phyloP scores from a whole-genome alignment of 2,888 invertebrate species.

The Platycheirus rosarum region DNA sequence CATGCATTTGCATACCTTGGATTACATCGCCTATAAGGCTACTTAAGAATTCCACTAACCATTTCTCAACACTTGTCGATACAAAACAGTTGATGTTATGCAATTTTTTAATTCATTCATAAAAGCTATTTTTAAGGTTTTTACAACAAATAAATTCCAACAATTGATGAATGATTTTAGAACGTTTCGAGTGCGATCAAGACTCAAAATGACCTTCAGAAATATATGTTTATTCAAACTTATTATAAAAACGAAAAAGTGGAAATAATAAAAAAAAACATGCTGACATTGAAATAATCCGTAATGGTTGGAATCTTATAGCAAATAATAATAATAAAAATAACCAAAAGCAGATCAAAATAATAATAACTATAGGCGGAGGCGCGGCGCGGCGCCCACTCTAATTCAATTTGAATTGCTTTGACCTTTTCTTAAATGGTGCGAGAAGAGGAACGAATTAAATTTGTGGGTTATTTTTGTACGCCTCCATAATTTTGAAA shows the following conservation, averaged over 20 bases:
- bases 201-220: conserved; percentile 29
- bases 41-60: conserved; percentile 49
- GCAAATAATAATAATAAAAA: conserved; percentile 10
- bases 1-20: conserved; percentile 16
- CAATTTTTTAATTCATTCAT: conserved; percentile 46
- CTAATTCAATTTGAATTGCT: conserved; percentile 40
- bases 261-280: too few species aligned
- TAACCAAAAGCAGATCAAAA: conserved; percentile 47
- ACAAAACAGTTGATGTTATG: conserved; percentile 7
- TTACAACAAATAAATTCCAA: conserved; percentile 34
- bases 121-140: conserved; percentile 32
- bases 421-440: conserved; percentile 52
- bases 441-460: conserved; percentile 18
- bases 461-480: conserved; percentile 22
- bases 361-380: too few species aligned
- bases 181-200: conserved; percentile 20
- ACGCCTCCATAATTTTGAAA: conserved; percentile 40
- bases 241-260: conserved; percentile 21
- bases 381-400: conserved; percentile 56
- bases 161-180: conserved; percentile 28
- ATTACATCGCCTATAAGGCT: conserved; percentile 27
- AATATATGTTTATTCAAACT: conserved; percentile 15
- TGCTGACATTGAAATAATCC: conserved; percentile 54
- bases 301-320: conserved; percentile 4
- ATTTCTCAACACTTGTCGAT: conserved; percentile 35